Percentiles rank a stretch among this genome's conserved stretches.
Evolutionary conservation across 2,888 invertebrate species (phyloP).

Genomic region (Hypsopygia costalis): DNA sequence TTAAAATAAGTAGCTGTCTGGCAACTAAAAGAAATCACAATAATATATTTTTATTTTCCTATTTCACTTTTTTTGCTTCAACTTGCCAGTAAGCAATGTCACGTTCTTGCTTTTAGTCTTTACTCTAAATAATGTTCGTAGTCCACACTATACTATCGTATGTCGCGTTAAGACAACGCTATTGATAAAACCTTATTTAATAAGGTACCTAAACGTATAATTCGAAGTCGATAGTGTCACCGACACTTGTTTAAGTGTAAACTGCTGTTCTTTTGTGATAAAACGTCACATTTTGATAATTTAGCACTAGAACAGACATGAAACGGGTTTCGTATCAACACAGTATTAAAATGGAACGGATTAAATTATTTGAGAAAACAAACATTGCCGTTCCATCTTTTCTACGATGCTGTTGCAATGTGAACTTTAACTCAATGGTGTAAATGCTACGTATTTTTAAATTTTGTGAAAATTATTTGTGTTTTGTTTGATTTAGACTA

Average conservation of each 20-base stretch:
- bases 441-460: constrained; percentile 5
- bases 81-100: too few relatives aligned
- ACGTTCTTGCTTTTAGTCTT: too few relatives aligned
- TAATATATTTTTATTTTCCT: too few relatives aligned
- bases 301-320: constrained; percentile 45
- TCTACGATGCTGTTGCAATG: constrained; percentile 8
- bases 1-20: too few relatives aligned
- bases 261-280: constrained; percentile 74
- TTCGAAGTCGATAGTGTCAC: constrained; percentile 51
- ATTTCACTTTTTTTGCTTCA: too few relatives aligned
- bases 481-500: constrained; percentile 19
- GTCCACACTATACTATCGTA: constrained; percentile 22
- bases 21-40: too few relatives aligned
- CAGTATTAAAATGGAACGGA: constrained; percentile 42
- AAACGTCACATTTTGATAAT: constrained; percentile 74
- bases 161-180: constrained; percentile 22
- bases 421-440: constrained; percentile 10
- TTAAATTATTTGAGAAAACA: constrained; percentile 39
- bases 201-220: constrained; percentile 69
- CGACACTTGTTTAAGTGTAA: constrained; percentile 77
- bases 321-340: constrained; percentile 45
- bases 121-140: not conserved
- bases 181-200: constrained; percentile 69
- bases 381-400: constrained; percentile 16
- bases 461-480: constrained; percentile 10